Conservation (phyloP, 2,113 vertebrate genomes). For the Elanoides forficatus region DNA sequence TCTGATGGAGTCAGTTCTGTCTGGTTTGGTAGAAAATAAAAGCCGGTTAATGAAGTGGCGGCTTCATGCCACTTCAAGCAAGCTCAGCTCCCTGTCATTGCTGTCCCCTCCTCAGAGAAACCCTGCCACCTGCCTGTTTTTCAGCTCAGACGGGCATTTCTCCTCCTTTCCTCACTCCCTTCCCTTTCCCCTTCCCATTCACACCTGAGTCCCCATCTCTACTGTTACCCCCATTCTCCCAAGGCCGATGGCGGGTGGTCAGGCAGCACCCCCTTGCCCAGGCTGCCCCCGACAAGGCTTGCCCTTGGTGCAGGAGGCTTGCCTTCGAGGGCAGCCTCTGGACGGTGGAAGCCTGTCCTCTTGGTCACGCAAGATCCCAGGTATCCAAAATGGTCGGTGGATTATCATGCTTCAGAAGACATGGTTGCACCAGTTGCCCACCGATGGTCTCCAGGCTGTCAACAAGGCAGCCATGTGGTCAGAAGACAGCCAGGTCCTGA, state of each 20-base stretch:
- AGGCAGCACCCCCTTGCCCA: background rate
- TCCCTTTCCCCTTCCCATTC: background rate
- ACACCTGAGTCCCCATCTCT: background rate
- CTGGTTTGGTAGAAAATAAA: background rate
- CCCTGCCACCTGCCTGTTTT: background rate
- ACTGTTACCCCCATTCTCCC: background rate
- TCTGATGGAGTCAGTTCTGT: background rate
- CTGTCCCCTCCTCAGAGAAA: background rate
- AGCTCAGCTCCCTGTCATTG: background rate
- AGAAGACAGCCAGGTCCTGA: background rate
- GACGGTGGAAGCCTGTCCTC: background rate
- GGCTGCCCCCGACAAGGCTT: background rate
- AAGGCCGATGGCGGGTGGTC: background rate
- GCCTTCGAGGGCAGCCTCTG: background rate
- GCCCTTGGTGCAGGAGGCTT: fast-evolving
- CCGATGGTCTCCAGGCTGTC: background rate
- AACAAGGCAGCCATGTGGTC: background rate
- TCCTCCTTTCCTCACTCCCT: background rate
- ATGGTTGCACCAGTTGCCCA: background rate
- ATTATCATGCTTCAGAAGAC: background rate
- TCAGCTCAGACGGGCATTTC: background rate
- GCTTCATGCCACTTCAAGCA: background rate
- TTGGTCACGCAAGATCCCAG: too few species aligned
- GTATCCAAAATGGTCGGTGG: background rate
- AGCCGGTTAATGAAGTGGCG: background rate